Base-by-base conservation (phyloP, 2,113 vertebrate genomes). In the Embiotoca jacksoni region DNA sequence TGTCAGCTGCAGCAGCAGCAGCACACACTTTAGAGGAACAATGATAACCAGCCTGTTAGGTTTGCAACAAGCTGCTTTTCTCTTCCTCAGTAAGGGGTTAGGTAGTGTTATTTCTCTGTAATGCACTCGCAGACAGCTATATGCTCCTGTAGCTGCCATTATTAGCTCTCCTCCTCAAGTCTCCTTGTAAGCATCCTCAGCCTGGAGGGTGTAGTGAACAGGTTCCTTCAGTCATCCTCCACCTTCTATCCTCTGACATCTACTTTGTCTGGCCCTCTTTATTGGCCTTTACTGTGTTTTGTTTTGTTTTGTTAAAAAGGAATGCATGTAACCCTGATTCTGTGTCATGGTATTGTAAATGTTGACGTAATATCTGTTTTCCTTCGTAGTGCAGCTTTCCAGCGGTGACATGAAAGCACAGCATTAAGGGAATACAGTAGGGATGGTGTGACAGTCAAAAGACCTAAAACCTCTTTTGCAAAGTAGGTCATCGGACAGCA, bases 401-500 rank as follows among this genome's bases (percentile, higher is more conserved):
- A 53, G 11, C 7, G 44, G 23, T 23, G 23, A 23, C 23, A 23
- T 37, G 30, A 33, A 9, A 50, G 59, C 66, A 10, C 35, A 35
- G 50, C 5, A 30, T 72, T 36, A 67, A 66, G 33, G 35, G 60
- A 6, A 13, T 76, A 3, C 33, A 71, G 68, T 5, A 31, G 50
- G 57, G 72, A 72, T 84, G 61, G 30, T 3, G 23, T 73, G 63
- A 39, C 65, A 58, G 83, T 79, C 75, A 39, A 86, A 23, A 84
- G 70, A 75, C 82, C 41, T 77, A 91, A 90, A 90, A 86, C 81
- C 89, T 89, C 67, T 82, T 63, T 74, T 33, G 41, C 58, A 88
- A 94, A 92, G 91, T 94, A 91, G 93, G 92, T 94, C 92, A 93
- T 53, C 77, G 82, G 70, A 80, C 75, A 84, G 74, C 78, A 87